Percentiles rank a stretch among this genome's conserved stretches.
Evolutionary conservation across 2,797 vertebrate species (phyloP).

Genomic region (Fistularia commersonii): DNA sequence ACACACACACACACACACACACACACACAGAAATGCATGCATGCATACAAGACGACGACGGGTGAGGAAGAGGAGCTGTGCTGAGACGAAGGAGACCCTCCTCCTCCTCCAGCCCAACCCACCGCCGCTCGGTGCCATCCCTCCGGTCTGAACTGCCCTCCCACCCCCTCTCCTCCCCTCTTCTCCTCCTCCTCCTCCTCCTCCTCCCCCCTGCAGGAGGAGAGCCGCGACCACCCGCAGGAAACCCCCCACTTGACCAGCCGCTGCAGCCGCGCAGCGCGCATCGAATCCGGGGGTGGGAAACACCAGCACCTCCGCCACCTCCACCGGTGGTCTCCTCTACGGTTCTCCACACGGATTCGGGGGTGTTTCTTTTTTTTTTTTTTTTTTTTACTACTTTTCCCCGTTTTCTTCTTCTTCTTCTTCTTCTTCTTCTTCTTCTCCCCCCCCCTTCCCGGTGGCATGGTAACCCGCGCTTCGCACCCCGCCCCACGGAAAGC

Average conservation of each 20-base stretch:
- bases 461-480: constrained; percentile 36
- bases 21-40: too few species aligned
- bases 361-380: constrained; percentile 62
- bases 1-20: constrained; percentile 35
- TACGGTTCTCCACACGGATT: constrained; percentile 37
- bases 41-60: constrained; percentile 64
- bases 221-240: constrained; percentile 69
- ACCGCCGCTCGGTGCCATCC: constrained; percentile 25
- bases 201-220: too few species aligned
- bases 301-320: constrained; percentile 42
- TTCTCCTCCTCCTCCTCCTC: constrained; percentile 58
- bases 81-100: constrained; percentile 55
- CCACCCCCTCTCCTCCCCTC: constrained; percentile 57
- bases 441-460: too few species aligned
- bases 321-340: constrained; percentile 33
- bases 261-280: constrained; percentile 73
- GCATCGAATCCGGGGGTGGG: constrained; percentile 56
- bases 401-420: too few species aligned
- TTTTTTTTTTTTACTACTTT: constrained; percentile 3
- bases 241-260: constrained; percentile 70
- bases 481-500: constrained; percentile 39
- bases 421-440: too few species aligned
- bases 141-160: constrained; percentile 54
- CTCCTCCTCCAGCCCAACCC: constrained; percentile 57
- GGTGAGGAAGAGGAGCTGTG: too few species aligned